Percentiles rank a stretch among this genome's conserved stretches.
Evolutionary conservation across 92 coral and sea anemone species (phyloP).

Genomic region (Palythoa grandiflora): DNA sequence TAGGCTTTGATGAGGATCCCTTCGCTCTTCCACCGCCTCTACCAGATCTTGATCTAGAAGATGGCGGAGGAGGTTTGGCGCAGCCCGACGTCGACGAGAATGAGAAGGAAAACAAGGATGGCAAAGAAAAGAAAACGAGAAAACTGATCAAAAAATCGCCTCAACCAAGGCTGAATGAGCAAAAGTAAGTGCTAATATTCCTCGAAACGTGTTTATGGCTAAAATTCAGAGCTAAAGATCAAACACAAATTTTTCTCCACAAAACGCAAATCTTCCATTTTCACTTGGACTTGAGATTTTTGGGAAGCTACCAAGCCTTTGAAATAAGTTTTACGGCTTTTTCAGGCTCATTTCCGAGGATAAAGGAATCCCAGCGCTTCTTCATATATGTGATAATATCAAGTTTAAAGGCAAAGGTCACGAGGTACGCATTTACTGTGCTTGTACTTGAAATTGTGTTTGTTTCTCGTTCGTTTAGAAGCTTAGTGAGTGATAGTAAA

Average conservation of each 20-base stretch:
- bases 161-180: constrained; percentile 80
- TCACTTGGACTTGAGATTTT: neutral
- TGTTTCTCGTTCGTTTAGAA: too few species aligned
- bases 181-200: constrained; percentile 57
- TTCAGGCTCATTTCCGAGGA: constrained; percentile 83
- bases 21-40: constrained; percentile 92
- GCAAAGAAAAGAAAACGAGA: constrained; percentile 66
- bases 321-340: neutral
- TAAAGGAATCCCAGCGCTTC: constrained; percentile 90
- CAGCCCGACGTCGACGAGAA: constrained; percentile 52
- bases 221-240: neutral
- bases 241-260: neutral
- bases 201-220: neutral
- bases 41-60: constrained; percentile 74
- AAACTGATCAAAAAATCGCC: constrained; percentile 78
- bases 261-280: neutral
- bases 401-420: constrained; percentile 97
- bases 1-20: constrained; percentile 81
- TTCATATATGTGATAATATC: constrained; percentile 81
- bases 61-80: constrained; percentile 49
- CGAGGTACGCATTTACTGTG: constrained; percentile 68
- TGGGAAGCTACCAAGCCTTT: too few species aligned
- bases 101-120: constrained; percentile 44
- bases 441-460: neutral
- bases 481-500: too few species aligned